Evolutionary conservation across 2,797 vertebrate species (phyloP), one percentile per base, ranked within the genome.

Genomic region (Gorsachius magnificus): DNA sequence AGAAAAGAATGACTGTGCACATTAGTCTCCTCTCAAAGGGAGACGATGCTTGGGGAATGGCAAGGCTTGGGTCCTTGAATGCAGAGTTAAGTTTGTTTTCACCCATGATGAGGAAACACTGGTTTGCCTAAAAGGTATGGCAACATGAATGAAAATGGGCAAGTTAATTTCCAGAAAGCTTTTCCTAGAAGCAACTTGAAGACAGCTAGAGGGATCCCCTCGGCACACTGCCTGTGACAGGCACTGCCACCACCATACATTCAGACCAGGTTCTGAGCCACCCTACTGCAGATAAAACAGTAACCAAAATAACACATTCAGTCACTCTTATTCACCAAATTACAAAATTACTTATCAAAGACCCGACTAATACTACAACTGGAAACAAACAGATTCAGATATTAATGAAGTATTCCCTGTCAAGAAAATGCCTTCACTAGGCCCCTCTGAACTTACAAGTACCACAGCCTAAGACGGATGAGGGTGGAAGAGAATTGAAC

Each of bases 241-340:
- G 31, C 10, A 18, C n/a, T n/a, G 60, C 24, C 26, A 53, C n/a
- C n/a, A 46, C n/a, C 29, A 5, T 12, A n/a, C 1, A 0, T 26
- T 46, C 3, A 6, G 35, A 56, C 7, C 48, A 50, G 35, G 15
- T 63, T 43, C n/a, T 56, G 41, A 63, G 41, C 26, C 26, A 70
- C 18, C 8, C 35, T 50, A 24, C 5, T 28, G 60, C 68, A 74
- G 60, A 28, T 29, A 11, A 48, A 54, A 46, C 1, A 0, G n/a
- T 41, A 65, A 60, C 29, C n/a, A 19, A 38, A 16, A 45, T 38
- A 58, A 66, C 6, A 22, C 48, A 68, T 26, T 60, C 60, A 24
- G 35, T 63, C 48, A 45, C 35, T 50, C 35, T 10, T 10, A 43
- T 28, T 35, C 26, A 43, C 31, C 16, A 64, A 63, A 43, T 70